Conservation (phyloP, 2,113 vertebrate species). For the Motacilla tschutschensis region DNA sequence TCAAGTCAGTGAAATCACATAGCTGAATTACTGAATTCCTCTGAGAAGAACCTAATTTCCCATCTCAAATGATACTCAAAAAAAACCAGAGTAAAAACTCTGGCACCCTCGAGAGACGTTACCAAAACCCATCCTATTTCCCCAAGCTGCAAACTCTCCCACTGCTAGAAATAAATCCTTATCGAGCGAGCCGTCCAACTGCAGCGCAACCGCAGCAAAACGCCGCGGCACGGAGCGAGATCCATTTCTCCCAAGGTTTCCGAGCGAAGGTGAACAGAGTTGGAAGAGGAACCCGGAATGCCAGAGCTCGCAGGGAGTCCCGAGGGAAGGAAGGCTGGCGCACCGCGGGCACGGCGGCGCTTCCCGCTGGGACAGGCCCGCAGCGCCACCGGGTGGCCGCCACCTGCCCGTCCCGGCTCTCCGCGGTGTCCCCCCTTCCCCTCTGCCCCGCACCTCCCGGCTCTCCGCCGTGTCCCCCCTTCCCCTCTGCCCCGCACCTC, state of each 20-base stretch:
- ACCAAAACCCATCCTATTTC: neutral
- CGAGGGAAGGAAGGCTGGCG: too few relatives aligned
- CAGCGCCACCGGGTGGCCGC: neutral
- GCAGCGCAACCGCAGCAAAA: neutral
- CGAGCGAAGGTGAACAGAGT: neutral
- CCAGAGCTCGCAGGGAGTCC: neutral
- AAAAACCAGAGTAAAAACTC: neutral
- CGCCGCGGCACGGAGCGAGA: accelerated
- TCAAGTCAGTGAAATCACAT: neutral
- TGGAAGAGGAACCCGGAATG: neutral
- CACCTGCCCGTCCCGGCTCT: neutral
- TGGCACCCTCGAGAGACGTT: neutral
- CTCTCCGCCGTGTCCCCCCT: neutral
- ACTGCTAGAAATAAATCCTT: neutral
- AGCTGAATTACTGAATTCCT: neutral
- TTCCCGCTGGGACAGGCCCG: neutral
- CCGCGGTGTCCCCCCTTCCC: neutral
- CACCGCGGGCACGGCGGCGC: accelerated
- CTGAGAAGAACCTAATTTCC: neutral
- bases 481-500: neutral
- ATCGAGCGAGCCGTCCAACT: neutral
- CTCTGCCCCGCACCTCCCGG: neutral
- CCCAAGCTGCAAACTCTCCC: neutral
- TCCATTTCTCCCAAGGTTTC: neutral
- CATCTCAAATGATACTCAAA: neutral